Evolutionary conservation across 2,797 vertebrate species (phyloP), one percentile per base, ranked within the genome.

Genomic region (Apodemus agrarius): DNA sequence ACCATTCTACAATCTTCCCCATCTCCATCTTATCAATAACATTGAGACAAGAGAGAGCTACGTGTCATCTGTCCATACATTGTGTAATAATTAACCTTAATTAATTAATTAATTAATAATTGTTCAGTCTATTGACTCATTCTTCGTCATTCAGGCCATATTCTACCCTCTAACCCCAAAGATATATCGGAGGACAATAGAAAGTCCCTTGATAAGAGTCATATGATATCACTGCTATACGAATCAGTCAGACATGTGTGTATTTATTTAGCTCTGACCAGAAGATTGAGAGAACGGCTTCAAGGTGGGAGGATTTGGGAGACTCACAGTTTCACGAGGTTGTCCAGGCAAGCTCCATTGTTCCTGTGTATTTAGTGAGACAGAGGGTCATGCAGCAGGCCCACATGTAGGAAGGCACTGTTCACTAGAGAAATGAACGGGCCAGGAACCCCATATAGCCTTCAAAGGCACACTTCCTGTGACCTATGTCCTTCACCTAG

Each of bases 121-220:
- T 85, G 26, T 75, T 90, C 52, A 76, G 29, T 26, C 26, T 61
- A 57, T 75, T 57, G 34, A 57, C 84, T 81, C 69, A 76, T 83
- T 96, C 43, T 96, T 81, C 57, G 11, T 90, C 76, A 89, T 79
- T 94, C 29, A 86, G 75, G 3, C 13, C 61, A 82, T n/a, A 52
- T 43, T 94, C 67, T 82, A 74, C 24, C 40, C 21, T 75, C 59
- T 90, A 82, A 80, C 40, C 22, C 19, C 7, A 84, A 69, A 26
- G n/a, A 61, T 91, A 85, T 61, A n/a, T 91, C 89, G 26, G 14
- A 81, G 93, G 67, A 94, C 54, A 83, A 46, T 61, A 40, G 89
- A 63, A 95, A 43, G 40, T 10, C 52, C 22, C 31, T 87, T 69
- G 21, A 37, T 89, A 22, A 75, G 31, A 94, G 17, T 14, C n/a